Base-by-base conservation (phyloP, 1,140 invertebrate genomes). In the Micrasema longulum region DNA sequence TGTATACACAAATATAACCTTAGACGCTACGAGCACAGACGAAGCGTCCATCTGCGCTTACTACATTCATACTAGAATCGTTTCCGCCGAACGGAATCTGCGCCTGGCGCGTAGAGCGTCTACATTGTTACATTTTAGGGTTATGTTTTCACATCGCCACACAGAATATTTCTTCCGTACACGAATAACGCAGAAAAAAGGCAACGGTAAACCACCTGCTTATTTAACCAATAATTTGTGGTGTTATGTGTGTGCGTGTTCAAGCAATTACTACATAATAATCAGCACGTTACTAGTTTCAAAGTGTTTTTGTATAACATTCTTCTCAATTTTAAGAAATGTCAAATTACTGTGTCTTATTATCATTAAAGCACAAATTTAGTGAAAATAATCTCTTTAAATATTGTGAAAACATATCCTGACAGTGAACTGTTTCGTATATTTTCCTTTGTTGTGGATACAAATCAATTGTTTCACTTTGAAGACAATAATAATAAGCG, bases 91-190 rank as follows among this genome's bases (percentile, higher is more conserved):
- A 31, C 62, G 47, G 4, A n/a, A 36, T 52, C 63, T 52, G 35
- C 45, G 57, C 70, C 70, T 38, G 70, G 62, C 71, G 71, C 71
- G 71, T 67, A 65, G 63, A 45, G 63, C 71, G 64, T 66, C 50
- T 31, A 41, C 35, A 65, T 26, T 36, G 63, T 41, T 23, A 55
- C 66, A 50, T 48, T 68, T 68, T 31, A 43, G 67, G 71, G 71
- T 73, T 73, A 73, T 73, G 71, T 68, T 73, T 48, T 63, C 48
- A 26, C 38, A 31, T 47, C 69, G 62, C 53, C 35, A 52, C 14
- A 66, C 18, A 45, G 16, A 55, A 38, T 57, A 50, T 50, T 50
- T 53, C 31, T 45, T 9, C 16, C 43, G 18, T 36, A 60, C 18
- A 71, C 20, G 22, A 41, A 18, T 66, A 16, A 45, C 63, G 45